These are phyloP conservation scores for Trachelipus rathkii DNA, from an alignment of 1,140 invertebrate genomes.

Conservation along the genomic window DNA sequence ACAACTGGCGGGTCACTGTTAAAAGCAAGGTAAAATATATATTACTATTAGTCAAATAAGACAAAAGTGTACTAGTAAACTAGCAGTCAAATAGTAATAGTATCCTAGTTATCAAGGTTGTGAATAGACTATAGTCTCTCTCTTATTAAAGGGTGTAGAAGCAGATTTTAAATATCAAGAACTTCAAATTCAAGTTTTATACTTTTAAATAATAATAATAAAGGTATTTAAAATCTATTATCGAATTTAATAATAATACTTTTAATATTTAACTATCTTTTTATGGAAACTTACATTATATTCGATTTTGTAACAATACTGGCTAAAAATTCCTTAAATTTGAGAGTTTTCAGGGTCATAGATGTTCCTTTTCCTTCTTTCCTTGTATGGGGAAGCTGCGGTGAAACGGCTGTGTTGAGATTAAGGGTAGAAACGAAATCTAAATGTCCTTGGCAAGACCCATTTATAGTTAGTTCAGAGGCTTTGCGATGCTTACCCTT, in stretches of 20 bases:
- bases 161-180: no score
- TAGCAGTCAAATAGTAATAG: no score
- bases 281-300: conserved; percentile 19
- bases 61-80: no score
- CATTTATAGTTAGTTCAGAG: conserved; percentile 54
- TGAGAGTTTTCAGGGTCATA: conserved; percentile 60
- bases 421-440: conserved; percentile 49
- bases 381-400: conserved; percentile 31
- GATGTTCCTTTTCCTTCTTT: conserved; percentile 69
- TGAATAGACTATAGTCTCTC: no score
- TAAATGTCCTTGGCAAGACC: background rate
- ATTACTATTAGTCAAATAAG: no score
- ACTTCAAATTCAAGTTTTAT: no score
- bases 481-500: conserved; percentile 59
- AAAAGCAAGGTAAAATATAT: background rate
- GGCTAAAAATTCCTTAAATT: conserved; percentile 22
- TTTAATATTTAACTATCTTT: no score
- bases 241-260: no score
- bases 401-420: conserved; percentile 47
- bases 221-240: no score
- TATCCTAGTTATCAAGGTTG: no score
- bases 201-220: no score
- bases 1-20: conserved; percentile 4
- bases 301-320: conserved; percentile 23
- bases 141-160: no score